A percentile compares a stretch with the other conserved stretches of the same genome.
Evolutionary conservation across 2,888 invertebrate genomes (phyloP).

Genomic region (Tillus elongatus): DNA sequence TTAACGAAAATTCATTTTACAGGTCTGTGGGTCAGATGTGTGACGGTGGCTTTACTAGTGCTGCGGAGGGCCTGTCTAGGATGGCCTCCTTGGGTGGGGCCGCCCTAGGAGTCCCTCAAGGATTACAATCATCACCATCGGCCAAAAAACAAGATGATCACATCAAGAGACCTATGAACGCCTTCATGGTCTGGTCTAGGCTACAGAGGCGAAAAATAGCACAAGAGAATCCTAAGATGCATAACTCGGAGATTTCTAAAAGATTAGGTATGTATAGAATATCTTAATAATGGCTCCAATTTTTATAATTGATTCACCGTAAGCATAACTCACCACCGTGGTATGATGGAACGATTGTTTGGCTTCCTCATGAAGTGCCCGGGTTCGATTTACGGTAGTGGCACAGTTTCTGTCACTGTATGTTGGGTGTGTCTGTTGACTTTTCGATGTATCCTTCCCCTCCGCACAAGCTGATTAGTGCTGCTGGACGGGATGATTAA

Average conservation of each 20-base stretch:
- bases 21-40: conserved; percentile 66
- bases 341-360: no score
- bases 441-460: no score
- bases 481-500: no score
- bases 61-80: conserved; percentile 53
- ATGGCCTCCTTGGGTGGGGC: conserved; percentile 48
- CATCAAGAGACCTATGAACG: conserved; percentile 96
- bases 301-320: no score
- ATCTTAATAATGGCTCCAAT: no score
- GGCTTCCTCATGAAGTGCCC: no score
- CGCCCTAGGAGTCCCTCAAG: conserved; percentile 50
- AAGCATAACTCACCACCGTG: no score
- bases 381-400: no score
- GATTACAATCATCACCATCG: conserved; percentile 45
- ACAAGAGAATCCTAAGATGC: conserved; percentile 98
- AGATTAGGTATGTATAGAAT: conserved; percentile 65
- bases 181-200: conserved; percentile 97
- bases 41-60: conserved; percentile 59
- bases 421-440: no score
- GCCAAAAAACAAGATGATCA: conserved; percentile 69
- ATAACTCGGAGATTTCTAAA: conserved; percentile 94
- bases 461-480: no score
- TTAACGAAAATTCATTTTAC: conserved; percentile 29
- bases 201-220: conserved; percentile 90
- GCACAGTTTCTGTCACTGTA: no score